Conservation (phyloP, 2,888 invertebrate genomes). For the Pristionchus fissidentatus region DNA sequence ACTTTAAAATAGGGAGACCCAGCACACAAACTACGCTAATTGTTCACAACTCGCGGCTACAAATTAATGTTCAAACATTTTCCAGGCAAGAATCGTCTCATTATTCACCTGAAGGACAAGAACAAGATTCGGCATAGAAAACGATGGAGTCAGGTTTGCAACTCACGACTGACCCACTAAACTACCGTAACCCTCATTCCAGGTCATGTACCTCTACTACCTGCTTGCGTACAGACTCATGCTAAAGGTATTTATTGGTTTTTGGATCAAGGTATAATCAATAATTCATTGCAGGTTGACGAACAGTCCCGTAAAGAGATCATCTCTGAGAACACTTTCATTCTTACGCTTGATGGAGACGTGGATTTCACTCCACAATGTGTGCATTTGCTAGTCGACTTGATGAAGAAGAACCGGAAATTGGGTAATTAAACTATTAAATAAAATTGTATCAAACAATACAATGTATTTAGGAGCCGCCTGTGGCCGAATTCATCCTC, state of each 20-base stretch:
- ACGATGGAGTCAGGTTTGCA: slow-evolving; percentile 92
- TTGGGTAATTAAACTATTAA: slow-evolving; percentile 77
- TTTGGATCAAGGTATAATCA: no score
- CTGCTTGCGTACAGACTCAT: slow-evolving; percentile 93
- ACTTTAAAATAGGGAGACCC: no score
- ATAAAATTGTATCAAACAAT: background rate
- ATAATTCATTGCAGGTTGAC: slow-evolving; percentile 81
- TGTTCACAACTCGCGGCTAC: no score
- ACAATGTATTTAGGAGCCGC: slow-evolving; percentile 83
- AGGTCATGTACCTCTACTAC: slow-evolving; percentile 99
- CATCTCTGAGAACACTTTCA: slow-evolving; percentile 94
- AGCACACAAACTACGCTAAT: no score
- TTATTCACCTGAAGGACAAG: slow-evolving; percentile 96
- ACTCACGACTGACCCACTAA: background rate
- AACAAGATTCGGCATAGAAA: slow-evolving; percentile 96
- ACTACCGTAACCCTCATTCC: slow-evolving; percentile 46
- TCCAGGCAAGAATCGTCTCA: slow-evolving; percentile 92
- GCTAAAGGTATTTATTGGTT: slow-evolving; percentile 81
- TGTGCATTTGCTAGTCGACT: slow-evolving; percentile 91
- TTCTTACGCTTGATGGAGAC: slow-evolving; percentile 95
- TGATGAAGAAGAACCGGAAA: slow-evolving; percentile 97
- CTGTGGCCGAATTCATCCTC: slow-evolving; percentile 97
- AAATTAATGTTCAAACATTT: no score
- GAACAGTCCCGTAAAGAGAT: slow-evolving; percentile 92
- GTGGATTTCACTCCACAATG: slow-evolving; percentile 94